Evolutionary conservation across 1,140 invertebrate species (phyloP).

Genomic region (Cardiocondyla obscurior): DNA sequence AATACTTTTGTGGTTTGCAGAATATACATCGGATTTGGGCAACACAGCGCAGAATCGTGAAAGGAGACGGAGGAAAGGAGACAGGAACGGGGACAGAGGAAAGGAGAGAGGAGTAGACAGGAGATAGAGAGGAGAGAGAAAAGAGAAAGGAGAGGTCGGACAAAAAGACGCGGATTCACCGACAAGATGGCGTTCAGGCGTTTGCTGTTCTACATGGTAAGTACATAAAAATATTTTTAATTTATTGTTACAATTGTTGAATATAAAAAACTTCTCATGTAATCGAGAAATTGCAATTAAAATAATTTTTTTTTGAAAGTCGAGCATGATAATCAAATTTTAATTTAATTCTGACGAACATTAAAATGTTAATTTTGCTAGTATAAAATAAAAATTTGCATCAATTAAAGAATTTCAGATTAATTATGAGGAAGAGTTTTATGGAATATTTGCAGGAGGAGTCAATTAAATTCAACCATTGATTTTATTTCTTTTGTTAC

Average conservation of each 20-base stretch:
- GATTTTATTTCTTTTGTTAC: constrained; percentile 1
- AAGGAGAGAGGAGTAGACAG: too few species aligned
- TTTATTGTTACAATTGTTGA: neutral
- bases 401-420: neutral
- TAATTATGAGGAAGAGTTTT: neutral
- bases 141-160: too few species aligned
- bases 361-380: neutral
- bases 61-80: too few species aligned
- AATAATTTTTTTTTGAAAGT: neutral
- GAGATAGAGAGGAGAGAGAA: too few species aligned
- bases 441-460: neutral
- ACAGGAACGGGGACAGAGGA: too few species aligned
- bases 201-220: neutral
- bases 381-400: neutral
- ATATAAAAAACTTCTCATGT: neutral
- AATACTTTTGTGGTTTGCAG: too few species aligned
- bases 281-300: neutral
- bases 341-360: neutral
- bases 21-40: too few species aligned
- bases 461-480: neutral
- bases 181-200: neutral
- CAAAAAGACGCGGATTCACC: neutral
- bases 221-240: neutral
- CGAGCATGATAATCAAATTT: constrained; percentile 4
- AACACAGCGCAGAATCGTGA: neutral